phyloP scores from a whole-genome alignment of 2,113 vertebrate species.

The Cephalopterus ornatus region DNA sequence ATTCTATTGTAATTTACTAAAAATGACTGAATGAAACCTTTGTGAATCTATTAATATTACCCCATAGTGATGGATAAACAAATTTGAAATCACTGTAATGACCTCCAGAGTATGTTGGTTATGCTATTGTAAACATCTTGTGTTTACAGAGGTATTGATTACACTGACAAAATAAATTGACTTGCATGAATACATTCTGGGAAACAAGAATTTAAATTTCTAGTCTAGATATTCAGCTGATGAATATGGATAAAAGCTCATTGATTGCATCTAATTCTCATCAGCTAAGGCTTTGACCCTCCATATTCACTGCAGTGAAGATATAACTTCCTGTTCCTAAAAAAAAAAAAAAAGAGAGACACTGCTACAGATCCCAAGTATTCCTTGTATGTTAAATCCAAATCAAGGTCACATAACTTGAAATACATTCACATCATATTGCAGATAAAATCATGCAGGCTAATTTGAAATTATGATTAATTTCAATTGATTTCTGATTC shows the following conservation, averaged over 20 bases:
- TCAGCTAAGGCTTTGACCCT: constrained; percentile 34
- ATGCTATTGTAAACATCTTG: constrained; percentile 16
- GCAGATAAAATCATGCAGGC: not conserved
- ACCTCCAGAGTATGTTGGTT: not conserved
- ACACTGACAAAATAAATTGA: constrained; percentile 32
- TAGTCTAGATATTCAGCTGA: constrained; percentile 33
- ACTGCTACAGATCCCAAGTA: not conserved
- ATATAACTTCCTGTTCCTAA: not conserved
- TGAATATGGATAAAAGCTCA: constrained; percentile 50
- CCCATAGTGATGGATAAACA: not conserved
- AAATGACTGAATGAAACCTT: not conserved
- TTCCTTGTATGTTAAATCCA: not conserved
- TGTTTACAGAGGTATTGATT: constrained; percentile 42
- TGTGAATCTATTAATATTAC: not conserved
- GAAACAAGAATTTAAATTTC: constrained; percentile 64
- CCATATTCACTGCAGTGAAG: not conserved
- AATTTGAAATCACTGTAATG: not conserved
- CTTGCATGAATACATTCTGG: constrained; percentile 30
- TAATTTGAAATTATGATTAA: not conserved
- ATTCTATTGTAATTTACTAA: not conserved
- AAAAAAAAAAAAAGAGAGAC: not conserved
- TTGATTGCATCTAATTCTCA: constrained; percentile 59
- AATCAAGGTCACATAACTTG: constrained; percentile 16
- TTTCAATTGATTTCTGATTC: not conserved
- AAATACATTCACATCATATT: not conserved